Evolutionary conservation across 2,797 vertebrate species (phyloP).

Genomic region (Sebastes itinus): DNA sequence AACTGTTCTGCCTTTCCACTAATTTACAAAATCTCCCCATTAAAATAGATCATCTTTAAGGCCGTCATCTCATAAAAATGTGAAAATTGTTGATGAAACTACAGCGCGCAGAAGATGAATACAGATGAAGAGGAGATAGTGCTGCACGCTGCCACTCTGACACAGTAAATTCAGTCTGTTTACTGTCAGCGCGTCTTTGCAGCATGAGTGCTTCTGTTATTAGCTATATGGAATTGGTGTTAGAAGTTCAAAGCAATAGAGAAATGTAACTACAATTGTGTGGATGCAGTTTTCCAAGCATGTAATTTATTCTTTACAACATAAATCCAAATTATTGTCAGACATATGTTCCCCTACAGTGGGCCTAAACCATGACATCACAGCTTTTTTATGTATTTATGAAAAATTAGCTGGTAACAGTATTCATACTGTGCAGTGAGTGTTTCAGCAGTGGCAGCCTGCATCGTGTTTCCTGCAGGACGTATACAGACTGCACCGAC

Average conservation of each 20-base stretch:
- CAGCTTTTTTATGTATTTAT: not conserved
- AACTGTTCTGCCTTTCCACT: not conserved
- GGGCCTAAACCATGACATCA: not conserved
- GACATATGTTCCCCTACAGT: not conserved
- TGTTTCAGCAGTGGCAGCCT: not conserved
- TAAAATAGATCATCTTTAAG: not conserved
- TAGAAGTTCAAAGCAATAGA: not conserved
- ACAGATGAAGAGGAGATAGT: not conserved
- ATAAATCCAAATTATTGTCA: constrained; percentile 8
- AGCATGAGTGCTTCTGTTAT: not conserved
- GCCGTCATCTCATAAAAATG: not conserved
- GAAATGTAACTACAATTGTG: not conserved
- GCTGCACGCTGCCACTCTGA: not conserved
- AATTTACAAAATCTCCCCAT: not conserved
- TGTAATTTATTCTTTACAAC: not conserved
- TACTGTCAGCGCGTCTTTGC: not conserved
- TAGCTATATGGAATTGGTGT: not conserved
- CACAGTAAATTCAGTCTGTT: not conserved
- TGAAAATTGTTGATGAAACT: not conserved
- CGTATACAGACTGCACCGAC: not conserved
- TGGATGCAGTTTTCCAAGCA: not conserved
- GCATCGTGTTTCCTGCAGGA: not conserved
- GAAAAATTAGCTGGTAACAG: not conserved
- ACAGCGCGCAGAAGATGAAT: not conserved
- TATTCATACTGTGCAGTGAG: not conserved